Evolutionary conservation across 2,113 vertebrate genomes (phyloP).

Genomic region (Malurus cyaneus): DNA sequence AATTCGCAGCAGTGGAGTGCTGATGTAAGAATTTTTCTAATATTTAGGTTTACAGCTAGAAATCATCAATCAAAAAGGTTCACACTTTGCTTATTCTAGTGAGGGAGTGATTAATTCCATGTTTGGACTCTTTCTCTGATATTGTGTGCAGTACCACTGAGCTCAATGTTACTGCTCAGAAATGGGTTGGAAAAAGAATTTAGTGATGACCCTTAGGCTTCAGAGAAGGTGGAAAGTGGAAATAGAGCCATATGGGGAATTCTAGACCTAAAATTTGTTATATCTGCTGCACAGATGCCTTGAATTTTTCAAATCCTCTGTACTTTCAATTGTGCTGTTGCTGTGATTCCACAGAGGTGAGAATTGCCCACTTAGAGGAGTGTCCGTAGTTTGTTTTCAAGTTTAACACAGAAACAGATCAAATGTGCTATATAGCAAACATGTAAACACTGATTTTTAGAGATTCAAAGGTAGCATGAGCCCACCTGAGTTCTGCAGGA

Average conservation of each 20-base stretch:
- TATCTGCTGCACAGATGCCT: not conserved
- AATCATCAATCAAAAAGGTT: not conserved
- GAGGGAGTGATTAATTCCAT: not conserved
- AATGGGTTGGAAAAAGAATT: not conserved
- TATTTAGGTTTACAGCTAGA: not conserved
- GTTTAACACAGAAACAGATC: not conserved
- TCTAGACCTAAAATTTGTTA: not conserved
- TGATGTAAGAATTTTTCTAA: not conserved
- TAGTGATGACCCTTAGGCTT: not conserved
- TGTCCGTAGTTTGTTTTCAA: not conserved
- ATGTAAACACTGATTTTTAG: not conserved
- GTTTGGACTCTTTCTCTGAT: not conserved
- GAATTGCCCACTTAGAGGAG: not conserved
- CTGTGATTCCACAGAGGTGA: not conserved
- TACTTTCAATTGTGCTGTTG: not conserved
- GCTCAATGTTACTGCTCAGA: not conserved
- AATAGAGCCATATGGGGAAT: not conserved
- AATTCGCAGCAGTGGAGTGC: not conserved
- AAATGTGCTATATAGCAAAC: not conserved
- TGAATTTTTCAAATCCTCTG: not conserved
- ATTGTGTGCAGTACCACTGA: not conserved
- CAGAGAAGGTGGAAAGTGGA: not conserved
- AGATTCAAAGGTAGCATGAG: not conserved
- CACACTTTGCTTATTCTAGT: not conserved
- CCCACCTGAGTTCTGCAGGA: not conserved